These are phyloP conservation scores for Melolontha melolontha DNA, from an alignment of 2,888 invertebrate species.

Conservation along the genomic window DNA sequence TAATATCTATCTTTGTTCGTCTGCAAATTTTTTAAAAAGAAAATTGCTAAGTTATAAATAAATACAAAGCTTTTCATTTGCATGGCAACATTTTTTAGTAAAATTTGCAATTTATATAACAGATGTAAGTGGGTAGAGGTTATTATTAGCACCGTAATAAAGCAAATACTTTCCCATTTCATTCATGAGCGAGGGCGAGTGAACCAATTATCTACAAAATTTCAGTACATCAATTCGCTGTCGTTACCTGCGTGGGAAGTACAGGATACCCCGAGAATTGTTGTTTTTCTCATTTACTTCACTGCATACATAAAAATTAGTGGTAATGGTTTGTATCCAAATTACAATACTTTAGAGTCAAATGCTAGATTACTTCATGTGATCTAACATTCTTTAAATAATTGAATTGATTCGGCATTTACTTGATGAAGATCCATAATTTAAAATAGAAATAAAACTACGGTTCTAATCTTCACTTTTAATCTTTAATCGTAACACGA, in stretches of 20 bases:
- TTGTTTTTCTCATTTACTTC: slow-evolving; percentile 24
- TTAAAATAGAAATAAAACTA: too few species aligned
- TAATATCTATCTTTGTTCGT: too few species aligned
- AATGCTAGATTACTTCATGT: too few species aligned
- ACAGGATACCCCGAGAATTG: slow-evolving; percentile 6
- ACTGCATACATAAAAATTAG: slow-evolving; percentile 13
- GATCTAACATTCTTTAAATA: too few species aligned
- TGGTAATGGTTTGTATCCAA: slow-evolving; percentile 11
- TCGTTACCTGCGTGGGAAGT: slow-evolving; percentile 10
- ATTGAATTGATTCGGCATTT: too few species aligned
- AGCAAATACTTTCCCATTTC: slow-evolving; percentile 1
- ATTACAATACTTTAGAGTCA: slow-evolving; percentile 13
- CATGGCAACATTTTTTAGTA: too few species aligned
- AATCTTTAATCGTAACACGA: too few species aligned
- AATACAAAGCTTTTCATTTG: too few species aligned
- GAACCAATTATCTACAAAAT: slow-evolving; percentile 20
- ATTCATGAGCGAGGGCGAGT: slow-evolving; percentile 1
- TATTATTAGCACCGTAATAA: slow-evolving; percentile 4
- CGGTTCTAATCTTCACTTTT: too few species aligned
- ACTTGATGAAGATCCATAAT: too few species aligned
- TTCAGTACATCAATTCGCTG: slow-evolving; percentile 17
- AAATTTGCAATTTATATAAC: not conserved
- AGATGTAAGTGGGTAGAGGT: not conserved
- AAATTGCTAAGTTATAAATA: too few species aligned
- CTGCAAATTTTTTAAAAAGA: too few species aligned